phyloP scores from a whole-genome alignment of 2,888 invertebrate species.

The Metopia argyrocephala region DNA sequence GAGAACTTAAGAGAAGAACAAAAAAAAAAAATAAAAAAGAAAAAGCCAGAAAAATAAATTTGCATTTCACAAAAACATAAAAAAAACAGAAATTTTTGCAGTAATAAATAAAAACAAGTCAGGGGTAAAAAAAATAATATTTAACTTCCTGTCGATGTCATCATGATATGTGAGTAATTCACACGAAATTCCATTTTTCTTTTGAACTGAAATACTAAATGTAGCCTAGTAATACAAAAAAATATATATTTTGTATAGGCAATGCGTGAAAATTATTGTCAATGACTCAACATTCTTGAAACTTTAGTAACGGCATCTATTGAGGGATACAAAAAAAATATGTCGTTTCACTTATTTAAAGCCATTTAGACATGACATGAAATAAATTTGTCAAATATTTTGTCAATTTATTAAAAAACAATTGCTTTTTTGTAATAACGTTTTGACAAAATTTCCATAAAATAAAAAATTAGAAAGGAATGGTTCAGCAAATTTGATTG shows the following conservation, averaged over 20 bases:
- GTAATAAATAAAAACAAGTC: not conserved
- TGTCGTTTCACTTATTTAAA: too few relatives aligned
- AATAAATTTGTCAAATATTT: not conserved
- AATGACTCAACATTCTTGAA: not conserved
- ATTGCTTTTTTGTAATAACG: not conserved
- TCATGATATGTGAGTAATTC: not conserved
- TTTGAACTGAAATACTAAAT: not conserved
- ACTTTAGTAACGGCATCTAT: not conserved
- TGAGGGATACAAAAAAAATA: not conserved
- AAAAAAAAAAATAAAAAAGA: not conserved
- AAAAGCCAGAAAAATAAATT: not conserved
- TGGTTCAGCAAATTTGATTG: not conserved
- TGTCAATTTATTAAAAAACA: not conserved
- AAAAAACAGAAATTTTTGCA: not conserved
- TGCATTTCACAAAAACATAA: not conserved
- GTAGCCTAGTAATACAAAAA: not conserved
- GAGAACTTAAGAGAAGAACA: too few relatives aligned
- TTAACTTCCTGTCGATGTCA: not conserved
- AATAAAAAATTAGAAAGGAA: not conserved
- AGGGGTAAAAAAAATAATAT: not conserved
- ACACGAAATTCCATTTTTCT: not conserved
- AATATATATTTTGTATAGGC: not conserved
- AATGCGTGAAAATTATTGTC: not conserved
- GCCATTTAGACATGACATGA: not conserved
- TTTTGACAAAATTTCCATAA: not conserved